phyloP scores from a whole-genome alignment of 1,140 invertebrate species.

The Heliothis virescens region DNA sequence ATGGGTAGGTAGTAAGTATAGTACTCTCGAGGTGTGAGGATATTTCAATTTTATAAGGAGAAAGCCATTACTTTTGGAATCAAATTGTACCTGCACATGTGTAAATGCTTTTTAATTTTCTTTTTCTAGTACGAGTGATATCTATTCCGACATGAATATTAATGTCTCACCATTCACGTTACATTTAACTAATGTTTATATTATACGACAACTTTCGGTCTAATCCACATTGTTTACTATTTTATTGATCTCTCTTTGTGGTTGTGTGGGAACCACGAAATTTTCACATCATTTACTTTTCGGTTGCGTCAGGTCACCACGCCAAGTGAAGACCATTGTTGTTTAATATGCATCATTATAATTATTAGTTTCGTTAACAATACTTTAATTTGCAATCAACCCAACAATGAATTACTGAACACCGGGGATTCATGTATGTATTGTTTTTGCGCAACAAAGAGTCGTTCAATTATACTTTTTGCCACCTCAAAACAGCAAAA shows the following conservation, averaged over 20 bases:
- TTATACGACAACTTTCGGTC: slow-evolving; percentile 31
- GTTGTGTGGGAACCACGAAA: slow-evolving; percentile 9
- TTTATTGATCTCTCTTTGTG: slow-evolving; percentile 27
- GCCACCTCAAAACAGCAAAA: not conserved
- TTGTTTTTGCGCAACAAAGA: slow-evolving; percentile 31
- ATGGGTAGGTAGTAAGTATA: too few species aligned
- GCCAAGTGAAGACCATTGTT: slow-evolving; percentile 47
- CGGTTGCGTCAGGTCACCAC: not conserved
- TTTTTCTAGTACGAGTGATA: slow-evolving; percentile 2
- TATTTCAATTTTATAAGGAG: too few species aligned
- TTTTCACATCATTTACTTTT: slow-evolving; percentile 25
- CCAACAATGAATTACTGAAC: slow-evolving; percentile 50
- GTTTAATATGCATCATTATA: slow-evolving; percentile 47
- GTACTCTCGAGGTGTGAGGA: too few species aligned
- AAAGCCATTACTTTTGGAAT: too few species aligned
- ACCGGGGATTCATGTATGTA: slow-evolving; percentile 4
- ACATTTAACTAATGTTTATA: not conserved
- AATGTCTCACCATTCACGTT: not conserved
- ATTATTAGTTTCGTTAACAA: slow-evolving; percentile 54
- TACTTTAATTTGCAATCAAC: slow-evolving; percentile 36
- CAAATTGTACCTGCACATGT: not conserved
- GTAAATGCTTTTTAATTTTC: not conserved
- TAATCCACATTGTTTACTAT: not conserved
- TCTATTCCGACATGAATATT: slow-evolving; percentile 38
- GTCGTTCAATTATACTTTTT: slow-evolving; percentile 24